Conservation (phyloP, 2,888 invertebrate species). For the Allacma fusca region DNA sequence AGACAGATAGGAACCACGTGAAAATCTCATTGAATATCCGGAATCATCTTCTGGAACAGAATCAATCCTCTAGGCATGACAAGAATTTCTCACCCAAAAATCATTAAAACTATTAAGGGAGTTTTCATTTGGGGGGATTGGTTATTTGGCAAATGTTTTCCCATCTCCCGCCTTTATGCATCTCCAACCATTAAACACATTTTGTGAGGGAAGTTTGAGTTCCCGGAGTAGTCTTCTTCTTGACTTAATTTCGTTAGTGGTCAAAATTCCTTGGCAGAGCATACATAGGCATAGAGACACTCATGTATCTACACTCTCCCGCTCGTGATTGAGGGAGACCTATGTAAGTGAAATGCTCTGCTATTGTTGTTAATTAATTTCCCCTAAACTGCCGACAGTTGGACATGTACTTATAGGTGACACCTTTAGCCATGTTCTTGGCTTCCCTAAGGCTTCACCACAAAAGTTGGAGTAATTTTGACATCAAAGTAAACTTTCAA, state of each 20-base stretch:
- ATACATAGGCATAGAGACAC: no score
- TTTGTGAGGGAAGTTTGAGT: neutral
- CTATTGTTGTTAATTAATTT: conserved; percentile 8
- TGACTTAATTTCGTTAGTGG: neutral
- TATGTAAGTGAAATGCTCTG: neutral
- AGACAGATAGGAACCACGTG: conserved; percentile 11
- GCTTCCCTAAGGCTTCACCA: neutral
- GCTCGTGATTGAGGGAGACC: no score
- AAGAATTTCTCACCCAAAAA: conserved; percentile 1
- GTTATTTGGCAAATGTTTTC: neutral
- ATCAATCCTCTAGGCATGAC: neutral
- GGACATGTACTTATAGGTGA: neutral
- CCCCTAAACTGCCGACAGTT: neutral
- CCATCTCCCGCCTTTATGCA: no score
- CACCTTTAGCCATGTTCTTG: neutral
- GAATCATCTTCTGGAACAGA: neutral
- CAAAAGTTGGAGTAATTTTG: neutral
- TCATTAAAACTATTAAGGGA: conserved; percentile 6
- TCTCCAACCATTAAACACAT: neutral
- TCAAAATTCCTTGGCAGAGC: neutral
- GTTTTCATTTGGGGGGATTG: conserved; percentile 10
- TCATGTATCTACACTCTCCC: no score
- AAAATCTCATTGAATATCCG: neutral
- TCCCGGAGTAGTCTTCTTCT: conserved; percentile 1
- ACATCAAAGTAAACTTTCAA: neutral